Evolutionary conservation across 2,888 invertebrate genomes (phyloP), one percentile per base, ranked within the genome.

Genomic region (Conistra vaccinii): DNA sequence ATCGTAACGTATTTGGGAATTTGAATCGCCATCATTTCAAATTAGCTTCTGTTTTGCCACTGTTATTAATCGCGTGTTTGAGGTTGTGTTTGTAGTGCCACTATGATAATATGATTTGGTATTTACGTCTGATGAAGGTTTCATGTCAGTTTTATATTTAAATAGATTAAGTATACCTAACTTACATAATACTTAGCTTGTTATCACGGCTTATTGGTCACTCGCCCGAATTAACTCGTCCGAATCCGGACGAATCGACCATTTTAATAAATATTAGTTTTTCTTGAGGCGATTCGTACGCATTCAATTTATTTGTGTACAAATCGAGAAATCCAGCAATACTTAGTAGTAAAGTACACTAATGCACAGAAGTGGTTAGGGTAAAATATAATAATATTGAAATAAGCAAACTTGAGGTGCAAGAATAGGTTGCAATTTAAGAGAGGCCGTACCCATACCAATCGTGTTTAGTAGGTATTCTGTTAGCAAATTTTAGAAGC

Each of bases 41-140:
- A 83, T 83, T 72, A 77, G 85, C 85, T 77, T 68, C 85, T 81
- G 77, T 87, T 83, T 57, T 67, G 72, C 74, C 62, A 75, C 74
- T 67, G 76, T 73, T 78, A 61, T 48, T 2, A 55, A 69, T 86
- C 72, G 85, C 88, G 84, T 87, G 85, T 67, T 48, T 26, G 35
- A 48, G 53, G 35, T 42, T 70, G 42, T 53, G 53, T 73, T 70
- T 67, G 57, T 32, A 32, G 58, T 58, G 32, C 26, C 42, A 63
- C 63, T 63, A 48, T 58, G 62, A 72, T 71, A 58, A 63, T 63
- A 48, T 58, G 62, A 79, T 71, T 79, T 53, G 57, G 3, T 14
- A 35, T 79, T 72, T 70, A 63, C 26, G 17, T 29, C 45, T 39
- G 17, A 42, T 48, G 23, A 57, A 60, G 14, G 17, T 62, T 26